Evolutionary conservation across 2,888 invertebrate species (phyloP), one percentile per base, ranked within the genome.

Genomic region (Pilophorus perplexus): DNA sequence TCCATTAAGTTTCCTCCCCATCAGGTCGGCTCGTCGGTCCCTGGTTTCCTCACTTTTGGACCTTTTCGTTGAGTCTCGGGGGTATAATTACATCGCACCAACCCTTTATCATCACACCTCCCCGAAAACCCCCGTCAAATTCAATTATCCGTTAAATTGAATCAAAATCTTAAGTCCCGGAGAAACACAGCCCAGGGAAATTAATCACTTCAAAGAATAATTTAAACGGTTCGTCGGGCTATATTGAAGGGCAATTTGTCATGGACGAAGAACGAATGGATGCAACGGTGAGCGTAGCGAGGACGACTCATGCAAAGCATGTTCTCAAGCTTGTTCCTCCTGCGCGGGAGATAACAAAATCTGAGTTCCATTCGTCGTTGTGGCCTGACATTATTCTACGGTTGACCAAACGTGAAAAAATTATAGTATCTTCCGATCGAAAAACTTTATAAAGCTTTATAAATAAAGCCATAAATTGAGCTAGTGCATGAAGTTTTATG

Each of bases 141-240:
- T 65, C 40, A 65, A 65, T 65, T 65, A 65, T 52, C 64, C 64
- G 52, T 54, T 54, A 65, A 65, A 65, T 65, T 54, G 64, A 65
- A 65, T 65, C 64, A 54, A 65, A n/a, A 65, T 65, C 64, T 65
- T 65, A 65, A 65, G 64, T 46, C 33, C 25, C 23, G 46, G 25
- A 46, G 46, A 50, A 37, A 37, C 37, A 50, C 18, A 14, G 62
- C 28, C 52, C 18, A 14, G n/a, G 42, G 59, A 40, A n/a, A 64
- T 64, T 64, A 64, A 64, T 64, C 64, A 48, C 64, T 64, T 64
- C 64, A 64, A 64, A 64, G 64, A 64, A 64, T 50, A 38, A 50
- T 48, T 50, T 64, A 50, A 64, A 23, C 64, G 64, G 42, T 50
- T 64, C 50, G 42, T 40, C 59, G 22, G 42, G 42, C 42, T 40